phyloP scores from a whole-genome alignment of 2,888 invertebrate genomes.

The Oscheius onirici region DNA sequence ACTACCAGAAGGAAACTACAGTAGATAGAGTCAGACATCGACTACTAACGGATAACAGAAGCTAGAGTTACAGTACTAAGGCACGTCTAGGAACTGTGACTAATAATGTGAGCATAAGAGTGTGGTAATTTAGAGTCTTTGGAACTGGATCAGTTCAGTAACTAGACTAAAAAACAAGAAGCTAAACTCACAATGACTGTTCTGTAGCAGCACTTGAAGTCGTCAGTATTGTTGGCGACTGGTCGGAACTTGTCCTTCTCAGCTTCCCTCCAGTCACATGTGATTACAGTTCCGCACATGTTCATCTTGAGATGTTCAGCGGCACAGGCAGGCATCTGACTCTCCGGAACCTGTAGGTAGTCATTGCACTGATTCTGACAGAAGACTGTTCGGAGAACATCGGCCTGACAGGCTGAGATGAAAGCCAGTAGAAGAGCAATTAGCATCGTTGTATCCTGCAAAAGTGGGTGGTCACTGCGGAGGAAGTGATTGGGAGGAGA shows the following conservation, averaged over 20 bases:
- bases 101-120: not conserved
- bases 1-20: too few relatives aligned
- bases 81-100: too few relatives aligned
- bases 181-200: slow-evolving; percentile 40
- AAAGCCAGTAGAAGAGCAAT: slow-evolving; percentile 13
- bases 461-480: not conserved
- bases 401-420: slow-evolving; percentile 15
- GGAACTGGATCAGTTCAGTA: too few relatives aligned
- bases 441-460: not conserved
- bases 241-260: slow-evolving; percentile 46
- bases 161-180: too few relatives aligned
- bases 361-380: slow-evolving; percentile 46
- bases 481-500: not conserved
- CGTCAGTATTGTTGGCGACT: slow-evolving; percentile 40
- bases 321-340: slow-evolving; percentile 41
- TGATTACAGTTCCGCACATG: slow-evolving; percentile 53
- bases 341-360: slow-evolving; percentile 45
- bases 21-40: too few relatives aligned
- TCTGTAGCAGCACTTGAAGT: slow-evolving; percentile 49
- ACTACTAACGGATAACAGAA: too few relatives aligned
- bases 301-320: slow-evolving; percentile 42
- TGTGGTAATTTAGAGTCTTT: not conserved
- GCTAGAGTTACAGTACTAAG: too few relatives aligned
- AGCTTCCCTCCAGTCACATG: slow-evolving; percentile 48
- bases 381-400: slow-evolving; percentile 46